Percentiles rank a stretch among this genome's conserved stretches.
Conservation (phyloP, 2,888 invertebrate species). For the Oeneis ivallda region DNA sequence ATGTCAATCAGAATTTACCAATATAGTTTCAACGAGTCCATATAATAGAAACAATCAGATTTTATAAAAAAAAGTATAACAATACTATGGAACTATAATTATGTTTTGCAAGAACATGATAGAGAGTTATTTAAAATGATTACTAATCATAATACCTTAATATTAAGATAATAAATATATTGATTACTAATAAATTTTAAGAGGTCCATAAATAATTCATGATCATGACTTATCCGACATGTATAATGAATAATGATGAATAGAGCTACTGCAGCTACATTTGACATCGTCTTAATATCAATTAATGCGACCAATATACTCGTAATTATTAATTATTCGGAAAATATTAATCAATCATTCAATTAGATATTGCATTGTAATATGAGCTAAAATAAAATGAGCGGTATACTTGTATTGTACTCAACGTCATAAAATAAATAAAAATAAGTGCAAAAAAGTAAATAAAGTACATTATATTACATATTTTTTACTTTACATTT, state of each 20-base stretch:
- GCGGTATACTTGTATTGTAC: no score
- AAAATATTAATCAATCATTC: background rate
- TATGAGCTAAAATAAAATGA: background rate
- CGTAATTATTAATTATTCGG: background rate
- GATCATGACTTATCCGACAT: slow-evolving; percentile 25
- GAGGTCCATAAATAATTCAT: slow-evolving; percentile 27
- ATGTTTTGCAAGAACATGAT: no score
- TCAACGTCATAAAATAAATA: no score
- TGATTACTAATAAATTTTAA: slow-evolving; percentile 23
- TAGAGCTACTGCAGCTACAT: slow-evolving; percentile 17
- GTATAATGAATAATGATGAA: slow-evolving; percentile 24
- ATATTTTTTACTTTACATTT: no score
- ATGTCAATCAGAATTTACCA: slow-evolving; percentile 35
- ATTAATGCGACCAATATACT: background rate
- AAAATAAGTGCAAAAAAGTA: no score
- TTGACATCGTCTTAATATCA: slow-evolving; percentile 11
- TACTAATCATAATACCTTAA: background rate
- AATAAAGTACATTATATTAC: no score
- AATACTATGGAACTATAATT: no score
- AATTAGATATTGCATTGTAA: background rate
- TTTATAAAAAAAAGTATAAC: no score
- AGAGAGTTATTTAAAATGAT: no score
- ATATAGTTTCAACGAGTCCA: no score
- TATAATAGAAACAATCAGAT: no score
- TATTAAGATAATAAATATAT: background rate